These are phyloP conservation scores for Psittacula cyanocephala DNA, from an alignment of 2,113 vertebrate genomes.

Conservation along the genomic window DNA sequence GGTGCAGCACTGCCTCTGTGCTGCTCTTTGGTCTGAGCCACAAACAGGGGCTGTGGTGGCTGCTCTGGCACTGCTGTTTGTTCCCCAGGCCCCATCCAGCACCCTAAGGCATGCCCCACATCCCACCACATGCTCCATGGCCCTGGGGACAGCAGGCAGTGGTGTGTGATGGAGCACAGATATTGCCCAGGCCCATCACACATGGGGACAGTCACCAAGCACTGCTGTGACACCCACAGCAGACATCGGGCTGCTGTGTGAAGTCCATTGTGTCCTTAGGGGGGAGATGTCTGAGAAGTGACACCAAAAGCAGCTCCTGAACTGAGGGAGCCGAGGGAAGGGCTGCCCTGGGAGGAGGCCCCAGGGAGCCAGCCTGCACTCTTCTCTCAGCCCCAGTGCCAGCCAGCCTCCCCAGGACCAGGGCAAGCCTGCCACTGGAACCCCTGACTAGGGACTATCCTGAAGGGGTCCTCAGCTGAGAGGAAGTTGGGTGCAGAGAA, in stretches of 20 bases:
- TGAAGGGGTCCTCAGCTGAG: not conserved
- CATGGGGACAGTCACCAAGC: not conserved
- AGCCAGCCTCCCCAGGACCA: not conserved
- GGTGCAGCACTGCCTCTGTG: accelerated
- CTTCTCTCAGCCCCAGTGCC: not conserved
- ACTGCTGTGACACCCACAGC: not conserved
- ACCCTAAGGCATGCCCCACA: not conserved
- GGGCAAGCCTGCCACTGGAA: not conserved
- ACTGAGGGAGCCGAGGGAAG: not conserved
- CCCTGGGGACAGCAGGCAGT: not conserved
- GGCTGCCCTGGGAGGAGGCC: not conserved
- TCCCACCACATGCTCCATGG: not conserved
- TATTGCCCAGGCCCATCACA: accelerated
- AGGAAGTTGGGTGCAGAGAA: accelerated
- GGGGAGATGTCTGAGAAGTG: not conserved
- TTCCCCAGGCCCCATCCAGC: not conserved
- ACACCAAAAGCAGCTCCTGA: not conserved
- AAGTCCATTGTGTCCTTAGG: not conserved
- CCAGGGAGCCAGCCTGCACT: accelerated
- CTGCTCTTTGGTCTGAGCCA: not conserved
- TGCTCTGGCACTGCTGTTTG: not conserved
- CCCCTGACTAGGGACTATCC: accelerated
- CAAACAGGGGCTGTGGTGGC: not conserved
- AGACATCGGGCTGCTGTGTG: not conserved
- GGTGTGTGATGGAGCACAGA: accelerated